Evolutionary conservation across 2,888 invertebrate species (phyloP).

Genomic region (Dryococelus australis): DNA sequence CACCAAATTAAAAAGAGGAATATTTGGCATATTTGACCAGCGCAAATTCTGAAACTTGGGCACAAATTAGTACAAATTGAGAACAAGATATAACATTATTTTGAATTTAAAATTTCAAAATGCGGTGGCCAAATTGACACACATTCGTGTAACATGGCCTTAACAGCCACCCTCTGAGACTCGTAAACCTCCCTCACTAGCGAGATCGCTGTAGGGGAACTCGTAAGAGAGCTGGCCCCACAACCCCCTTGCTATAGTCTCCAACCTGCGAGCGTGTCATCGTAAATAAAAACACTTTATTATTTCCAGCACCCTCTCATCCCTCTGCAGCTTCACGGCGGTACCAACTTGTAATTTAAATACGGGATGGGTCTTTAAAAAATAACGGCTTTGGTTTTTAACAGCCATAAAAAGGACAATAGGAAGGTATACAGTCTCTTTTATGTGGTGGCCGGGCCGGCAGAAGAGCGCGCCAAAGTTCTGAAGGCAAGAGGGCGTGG

Average conservation of each 20-base stretch:
- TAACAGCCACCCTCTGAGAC: not conserved
- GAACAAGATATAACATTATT: no score
- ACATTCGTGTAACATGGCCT: no score
- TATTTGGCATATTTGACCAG: no score
- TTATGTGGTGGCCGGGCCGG: not conserved
- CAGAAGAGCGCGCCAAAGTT: not conserved
- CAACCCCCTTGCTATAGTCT: no score
- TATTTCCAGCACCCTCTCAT: not conserved
- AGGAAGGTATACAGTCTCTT: not conserved
- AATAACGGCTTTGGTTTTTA: constrained; percentile 11
- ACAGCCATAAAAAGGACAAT: not conserved
- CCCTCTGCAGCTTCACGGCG: not conserved
- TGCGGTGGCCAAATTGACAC: no score
- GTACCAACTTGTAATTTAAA: not conserved
- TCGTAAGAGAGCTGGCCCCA: not conserved
- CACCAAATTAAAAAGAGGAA: no score
- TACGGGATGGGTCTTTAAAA: constrained; percentile 4
- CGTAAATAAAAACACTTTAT: constrained; percentile 4
- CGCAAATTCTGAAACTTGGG: no score
- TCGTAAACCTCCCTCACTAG: not conserved
- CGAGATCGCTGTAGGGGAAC: not conserved
- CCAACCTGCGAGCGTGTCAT: not conserved
- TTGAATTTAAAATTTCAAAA: no score
- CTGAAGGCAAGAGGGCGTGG: no score
- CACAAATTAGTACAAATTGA: no score